Evolutionary conservation across 2,888 invertebrate species (phyloP), one percentile per base, ranked within the genome.

Genomic region (Drosophila prostipennis): DNA sequence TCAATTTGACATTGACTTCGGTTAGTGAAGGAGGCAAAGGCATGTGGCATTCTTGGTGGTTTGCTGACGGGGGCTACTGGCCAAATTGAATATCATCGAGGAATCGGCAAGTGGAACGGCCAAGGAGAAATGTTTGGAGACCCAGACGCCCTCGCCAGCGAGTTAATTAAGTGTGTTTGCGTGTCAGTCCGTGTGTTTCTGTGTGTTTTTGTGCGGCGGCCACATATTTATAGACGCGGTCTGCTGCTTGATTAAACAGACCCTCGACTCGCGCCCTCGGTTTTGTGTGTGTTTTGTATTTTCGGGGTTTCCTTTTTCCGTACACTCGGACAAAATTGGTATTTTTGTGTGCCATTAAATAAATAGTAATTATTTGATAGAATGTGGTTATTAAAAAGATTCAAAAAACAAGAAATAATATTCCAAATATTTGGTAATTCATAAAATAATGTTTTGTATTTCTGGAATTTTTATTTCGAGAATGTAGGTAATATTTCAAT

Each of bases 201-300:
- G 23, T 37, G 43, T 42, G 26, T 23, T 14, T 23, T 32, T 32
- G 48, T 57, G 14, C 37, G 36, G 32, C 40, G 39, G 37, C 43
- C 49, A 57, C 45, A 68, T 68, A 68, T 68, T 68, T 68, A 68
- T 68, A 68, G 68, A 68, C 49, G 68, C 57, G 68, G 68, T 68
- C 68, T 51, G 68, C 67, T 61, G 80, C 79, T 78, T 80, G 78
- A 83, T 83, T 83, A 75, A 72, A 58, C 77, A 74, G 53, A 70
- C 55, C 58, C 57, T 45, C 67, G 13, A 48, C 54, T 53, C 36
- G 40, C 49, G 40, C 51, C 37, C 48, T 42, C 29, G 43, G 39
- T 59, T 63, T 75, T 69, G 65, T 63, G 64, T 76, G 39, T 74
- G 39, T 57, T 45, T 78, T 51, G 16, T 43, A 40, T 40, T 42